Percentiles rank a stretch among this genome's conserved stretches.
Conservation (phyloP, 2,113 vertebrate species). For the Catagonus wagneri region DNA sequence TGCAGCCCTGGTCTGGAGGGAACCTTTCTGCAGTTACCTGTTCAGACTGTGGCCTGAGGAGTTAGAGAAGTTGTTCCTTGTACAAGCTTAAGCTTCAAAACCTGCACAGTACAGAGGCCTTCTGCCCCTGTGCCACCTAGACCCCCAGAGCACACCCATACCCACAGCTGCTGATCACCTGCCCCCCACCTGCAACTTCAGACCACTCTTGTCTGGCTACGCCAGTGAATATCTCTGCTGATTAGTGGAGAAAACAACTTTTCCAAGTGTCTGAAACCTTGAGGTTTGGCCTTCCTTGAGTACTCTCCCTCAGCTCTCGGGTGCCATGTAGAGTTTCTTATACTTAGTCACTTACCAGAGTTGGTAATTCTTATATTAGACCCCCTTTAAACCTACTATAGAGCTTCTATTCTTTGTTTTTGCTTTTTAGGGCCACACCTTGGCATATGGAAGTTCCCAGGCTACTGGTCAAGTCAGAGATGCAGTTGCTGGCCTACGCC, state of each 20-base stretch:
- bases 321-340: not conserved
- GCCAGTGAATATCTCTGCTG: not conserved
- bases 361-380: not conserved
- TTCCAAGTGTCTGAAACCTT: not conserved
- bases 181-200: not conserved
- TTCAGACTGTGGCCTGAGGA: not conserved
- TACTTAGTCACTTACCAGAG: not conserved
- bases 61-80: not conserved
- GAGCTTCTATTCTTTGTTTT: too few species aligned
- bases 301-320: not conserved
- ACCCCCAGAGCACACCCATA: not conserved
- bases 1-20: rapidly evolving
- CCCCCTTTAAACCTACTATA: not conserved
- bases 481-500: too few species aligned
- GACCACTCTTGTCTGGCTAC: not conserved
- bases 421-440: too few species aligned
- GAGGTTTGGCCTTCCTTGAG: not conserved
- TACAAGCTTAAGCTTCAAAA: not conserved
- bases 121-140: too few species aligned
- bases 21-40: not conserved
- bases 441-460: too few species aligned
- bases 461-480: too few species aligned
- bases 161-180: not conserved
- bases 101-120: not conserved
- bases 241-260: not conserved